These are phyloP conservation scores for Matsumyia berberina DNA, from an alignment of 2,888 invertebrate species.

Conservation along the genomic window DNA sequence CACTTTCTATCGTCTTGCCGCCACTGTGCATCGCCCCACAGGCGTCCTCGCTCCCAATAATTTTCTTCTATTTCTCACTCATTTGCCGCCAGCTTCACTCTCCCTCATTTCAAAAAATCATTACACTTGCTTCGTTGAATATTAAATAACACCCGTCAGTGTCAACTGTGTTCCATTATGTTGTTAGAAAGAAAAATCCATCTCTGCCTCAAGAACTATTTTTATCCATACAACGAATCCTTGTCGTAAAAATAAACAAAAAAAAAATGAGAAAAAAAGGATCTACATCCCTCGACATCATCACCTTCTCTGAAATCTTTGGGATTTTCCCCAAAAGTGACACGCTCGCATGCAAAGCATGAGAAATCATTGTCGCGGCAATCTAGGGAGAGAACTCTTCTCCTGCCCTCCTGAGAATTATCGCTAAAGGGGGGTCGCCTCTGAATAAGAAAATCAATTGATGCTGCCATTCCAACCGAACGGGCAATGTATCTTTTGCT, in stretches of 20 bases:
- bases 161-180: slow-evolving; percentile 30
- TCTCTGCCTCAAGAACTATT: slow-evolving; percentile 4
- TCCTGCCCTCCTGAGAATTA: slow-evolving; percentile 2
- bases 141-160: slow-evolving; percentile 43
- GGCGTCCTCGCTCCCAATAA: slow-evolving; percentile 30
- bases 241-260: neutral
- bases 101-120: slow-evolving; percentile 39
- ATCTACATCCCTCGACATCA: neutral
- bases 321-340: slow-evolving; percentile 23
- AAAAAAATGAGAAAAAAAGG: slow-evolving; percentile 1
- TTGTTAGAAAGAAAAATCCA: neutral
- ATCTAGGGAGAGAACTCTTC: slow-evolving; percentile 4
- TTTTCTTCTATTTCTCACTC: slow-evolving; percentile 7
- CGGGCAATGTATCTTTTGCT: slow-evolving; percentile 43
- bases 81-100: slow-evolving; percentile 24
- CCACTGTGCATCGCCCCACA: slow-evolving; percentile 18
- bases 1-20: neutral
- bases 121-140: slow-evolving; percentile 55
- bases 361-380: slow-evolving; percentile 24
- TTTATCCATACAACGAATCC: neutral
- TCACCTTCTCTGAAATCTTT: neutral
- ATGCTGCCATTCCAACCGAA: slow-evolving; percentile 35
- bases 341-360: slow-evolving; percentile 14
- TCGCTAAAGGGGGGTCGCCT: neutral
- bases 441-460: slow-evolving; percentile 36